A percentile compares a stretch with the other conserved stretches of the same genome.
Evolutionary conservation across 2,113 vertebrate species (phyloP).

Genomic region (Pithys albifrons): DNA sequence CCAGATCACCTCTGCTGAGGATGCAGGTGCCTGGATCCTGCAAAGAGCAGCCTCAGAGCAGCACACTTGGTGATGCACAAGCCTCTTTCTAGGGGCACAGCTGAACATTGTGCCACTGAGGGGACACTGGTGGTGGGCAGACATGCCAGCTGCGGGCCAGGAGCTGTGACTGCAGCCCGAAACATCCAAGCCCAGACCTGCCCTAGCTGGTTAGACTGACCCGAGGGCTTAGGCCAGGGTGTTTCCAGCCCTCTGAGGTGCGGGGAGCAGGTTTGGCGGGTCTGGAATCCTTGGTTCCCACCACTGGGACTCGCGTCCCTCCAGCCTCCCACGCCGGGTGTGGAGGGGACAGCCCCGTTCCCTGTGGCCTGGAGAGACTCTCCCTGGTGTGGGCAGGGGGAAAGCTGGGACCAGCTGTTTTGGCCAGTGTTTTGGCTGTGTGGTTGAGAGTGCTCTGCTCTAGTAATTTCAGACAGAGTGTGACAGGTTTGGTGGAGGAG

Average conservation of each 20-base stretch:
- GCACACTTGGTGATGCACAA: rapidly evolving
- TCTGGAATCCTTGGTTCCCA: conserved; percentile 31
- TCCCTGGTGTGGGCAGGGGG: rapidly evolving
- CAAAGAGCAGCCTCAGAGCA: not conserved
- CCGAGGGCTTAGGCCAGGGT: conserved; percentile 35
- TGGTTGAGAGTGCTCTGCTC: rapidly evolving
- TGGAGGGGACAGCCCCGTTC: not conserved
- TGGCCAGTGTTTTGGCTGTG: not conserved
- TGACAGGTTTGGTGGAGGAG: not conserved
- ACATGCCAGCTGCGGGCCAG: not conserved
- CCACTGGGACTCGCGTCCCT: not conserved
- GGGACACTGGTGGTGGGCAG: not conserved
- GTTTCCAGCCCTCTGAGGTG: not conserved
- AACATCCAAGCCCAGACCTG: not conserved
- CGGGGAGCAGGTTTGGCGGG: not conserved
- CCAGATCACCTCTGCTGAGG: not conserved
- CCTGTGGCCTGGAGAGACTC: not conserved
- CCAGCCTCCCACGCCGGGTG: not conserved
- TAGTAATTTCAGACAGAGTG: not conserved
- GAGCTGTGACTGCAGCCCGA: not conserved
- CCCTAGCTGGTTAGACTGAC: conserved; percentile 35
- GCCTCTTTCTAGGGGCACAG: rapidly evolving
- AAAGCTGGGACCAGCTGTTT: not conserved
- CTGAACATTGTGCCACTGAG: rapidly evolving
- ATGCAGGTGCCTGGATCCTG: not conserved